Evolutionary conservation across 1,140 invertebrate genomes (phyloP), one percentile per base, ranked within the genome.

Genomic region (Aphaenogaster rudis): DNA sequence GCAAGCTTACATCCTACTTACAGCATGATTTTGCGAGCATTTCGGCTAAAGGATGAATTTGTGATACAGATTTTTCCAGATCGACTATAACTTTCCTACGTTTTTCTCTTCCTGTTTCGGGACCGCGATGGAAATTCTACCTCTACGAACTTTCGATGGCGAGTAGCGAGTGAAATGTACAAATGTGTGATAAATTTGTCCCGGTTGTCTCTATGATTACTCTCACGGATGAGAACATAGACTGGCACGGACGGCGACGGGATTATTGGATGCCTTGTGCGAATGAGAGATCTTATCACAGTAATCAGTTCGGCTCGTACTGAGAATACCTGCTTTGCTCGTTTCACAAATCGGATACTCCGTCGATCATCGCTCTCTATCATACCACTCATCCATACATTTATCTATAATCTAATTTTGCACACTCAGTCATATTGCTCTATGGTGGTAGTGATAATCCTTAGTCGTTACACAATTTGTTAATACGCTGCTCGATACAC

Each of bases 381-480:
- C 45, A 48, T 57, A 48, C 6, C 52, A 72, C 21, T 77, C 64
- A 59, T 63, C 64, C 77, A 86, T 79, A 86, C 50, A 59, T 76
- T 81, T 67, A 48, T 67, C 42, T 85, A 74, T 79, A 86, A 52
- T 85, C 36, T 89, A 76, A 66, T 89, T 86, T 86, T 89, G 67
- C 67, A 89, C 52, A 86, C 52, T 80, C 74, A 86, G 50, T 74
- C 76, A 67, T 81, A 81, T 86, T 76, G 82, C 69, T 79, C 67
- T 89, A 90, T 17, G 28, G n/a, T 72, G 45, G 52, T 57, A 89
- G 48, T 54, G 63, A 76, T 80, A 89, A 59, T 78, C 66, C 45
- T 88, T 77, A 84, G 28, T 48, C 69, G n/a, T 63, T 80, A 88
- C 28, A 72, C 63, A 87, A 36, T 84, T 67, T 42, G 63, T 66